These are phyloP conservation scores for Ariolimax columbianus DNA, from an alignment of 2,888 invertebrate genomes.

Conservation along the genomic window DNA sequence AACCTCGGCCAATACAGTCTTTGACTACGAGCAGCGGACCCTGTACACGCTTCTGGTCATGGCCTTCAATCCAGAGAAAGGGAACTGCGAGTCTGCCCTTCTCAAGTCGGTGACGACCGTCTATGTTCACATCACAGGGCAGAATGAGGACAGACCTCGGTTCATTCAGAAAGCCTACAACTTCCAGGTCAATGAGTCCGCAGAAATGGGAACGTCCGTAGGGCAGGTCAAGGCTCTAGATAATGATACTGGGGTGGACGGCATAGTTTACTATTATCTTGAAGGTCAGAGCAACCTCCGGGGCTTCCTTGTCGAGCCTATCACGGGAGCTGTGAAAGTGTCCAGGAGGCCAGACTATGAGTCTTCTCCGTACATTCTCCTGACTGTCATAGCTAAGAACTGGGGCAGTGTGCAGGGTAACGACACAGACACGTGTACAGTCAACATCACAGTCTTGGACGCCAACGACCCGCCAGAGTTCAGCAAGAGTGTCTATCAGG, in stretches of 20 bases:
- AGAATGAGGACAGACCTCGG: constrained; percentile 72
- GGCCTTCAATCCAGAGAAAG: constrained; percentile 91
- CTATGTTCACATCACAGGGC: constrained; percentile 69
- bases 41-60: constrained; percentile 87
- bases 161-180: constrained; percentile 67
- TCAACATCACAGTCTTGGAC: constrained; percentile 94
- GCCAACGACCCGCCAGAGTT: constrained; percentile 98
- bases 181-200: constrained; percentile 73
- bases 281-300: constrained; percentile 94
- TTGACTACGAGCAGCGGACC: constrained; percentile 92
- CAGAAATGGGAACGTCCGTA: constrained; percentile 64
- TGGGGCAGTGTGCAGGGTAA: constrained; percentile 94
- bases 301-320: constrained; percentile 89
- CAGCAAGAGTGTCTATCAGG: constrained; percentile 86
- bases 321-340: constrained; percentile 90
- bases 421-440: constrained; percentile 93
- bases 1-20: constrained; percentile 82
- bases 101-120: constrained; percentile 63
- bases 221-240: constrained; percentile 70
- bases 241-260: constrained; percentile 71
- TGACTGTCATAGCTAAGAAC: constrained; percentile 96
- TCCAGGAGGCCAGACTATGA: constrained; percentile 84
- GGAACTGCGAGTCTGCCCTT: constrained; percentile 75
- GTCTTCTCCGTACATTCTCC: constrained; percentile 68
- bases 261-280: constrained; percentile 89